These are phyloP conservation scores for Anolis apletophallus DNA, from an alignment of 2,797 vertebrate species.

Conservation along the genomic window DNA sequence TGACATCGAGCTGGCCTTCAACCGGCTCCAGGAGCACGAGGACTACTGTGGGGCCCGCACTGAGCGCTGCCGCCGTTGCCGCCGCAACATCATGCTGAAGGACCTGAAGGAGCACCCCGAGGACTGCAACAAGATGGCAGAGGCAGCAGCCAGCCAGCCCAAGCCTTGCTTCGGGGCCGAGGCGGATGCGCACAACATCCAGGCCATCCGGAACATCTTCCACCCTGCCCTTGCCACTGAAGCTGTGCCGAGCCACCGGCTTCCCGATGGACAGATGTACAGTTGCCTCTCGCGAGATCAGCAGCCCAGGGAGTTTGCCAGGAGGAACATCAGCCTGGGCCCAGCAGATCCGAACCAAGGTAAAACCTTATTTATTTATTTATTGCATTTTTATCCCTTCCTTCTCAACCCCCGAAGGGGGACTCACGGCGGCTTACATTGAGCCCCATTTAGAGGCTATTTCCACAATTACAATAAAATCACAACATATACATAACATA, in stretches of 20 bases:
- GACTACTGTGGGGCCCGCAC: slow-evolving; percentile 94
- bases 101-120: slow-evolving; percentile 87
- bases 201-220: slow-evolving; percentile 74
- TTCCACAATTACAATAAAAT: no score
- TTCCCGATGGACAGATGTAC: slow-evolving; percentile 73
- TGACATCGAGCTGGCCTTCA: slow-evolving; percentile 88
- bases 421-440: no score
- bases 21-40: slow-evolving; percentile 90
- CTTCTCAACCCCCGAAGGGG: no score
- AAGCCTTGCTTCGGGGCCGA: slow-evolving; percentile 36
- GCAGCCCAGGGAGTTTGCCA: slow-evolving; percentile 55
- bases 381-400: no score
- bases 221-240: slow-evolving; percentile 75
- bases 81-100: slow-evolving; percentile 87
- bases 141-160: slow-evolving; percentile 72
- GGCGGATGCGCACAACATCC: slow-evolving; percentile 77
- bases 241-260: slow-evolving; percentile 57
- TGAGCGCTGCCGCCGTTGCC: slow-evolving; percentile 87
- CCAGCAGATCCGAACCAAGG: slow-evolving; percentile 76
- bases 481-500: no score
- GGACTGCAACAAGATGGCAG: slow-evolving; percentile 81
- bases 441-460: no score
- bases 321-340: slow-evolving; percentile 69
- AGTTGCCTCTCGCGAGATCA: slow-evolving; percentile 68
- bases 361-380: no score